Evolutionary conservation across 2,888 invertebrate species (phyloP), one percentile per base, ranked within the genome.

Genomic region (Hirtodrosophila confusa): DNA sequence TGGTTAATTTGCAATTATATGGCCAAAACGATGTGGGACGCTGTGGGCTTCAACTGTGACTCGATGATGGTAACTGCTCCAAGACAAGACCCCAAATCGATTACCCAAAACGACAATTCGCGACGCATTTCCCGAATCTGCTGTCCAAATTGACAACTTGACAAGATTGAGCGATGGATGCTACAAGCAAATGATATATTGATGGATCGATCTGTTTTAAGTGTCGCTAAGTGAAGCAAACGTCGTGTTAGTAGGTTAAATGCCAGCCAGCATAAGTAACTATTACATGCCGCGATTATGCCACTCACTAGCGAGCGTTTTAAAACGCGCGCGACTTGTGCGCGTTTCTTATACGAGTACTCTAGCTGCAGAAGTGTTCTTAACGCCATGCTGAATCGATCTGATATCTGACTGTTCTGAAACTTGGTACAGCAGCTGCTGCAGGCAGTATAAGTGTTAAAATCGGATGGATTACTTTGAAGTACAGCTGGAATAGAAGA

Each of bases 1-100:
- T 80, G 65, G 66, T 87, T 83, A 86, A 79, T 82, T 82, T 69
- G 83, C 82, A 86, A 82, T 87, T 88, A 88, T 69, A 64, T 74
- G 47, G 61, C 48, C 43, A 57, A 57, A 61, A 50, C 41, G 54
- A 77, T 86, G 80, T 83, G 86, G 88, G 88, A 45, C 54, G 86
- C 45, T 73, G 10, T 51, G 54, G 37, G 40, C 48, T 58, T 53
- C 36, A 55, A 29, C 35, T 37, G 29, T 7, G 7, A n/a, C 4
- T 9, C 8, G 3, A 7, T 24, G 41, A 4, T 33, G 23, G 37
- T 12, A 35, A 50, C 11, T 10, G 31, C 12, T 11, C 27, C 31
- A 24, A 40, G 17, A 27, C 44, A 31, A 41, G 49, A 24, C 49
- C 33, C 29, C 64, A 51, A 55, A 49, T 12, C 56, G 68, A 61